phyloP scores from a whole-genome alignment of 30 jellyfish, hydroid and myxozoan species.

The Aurelia aurita complex sp. Pacific region DNA sequence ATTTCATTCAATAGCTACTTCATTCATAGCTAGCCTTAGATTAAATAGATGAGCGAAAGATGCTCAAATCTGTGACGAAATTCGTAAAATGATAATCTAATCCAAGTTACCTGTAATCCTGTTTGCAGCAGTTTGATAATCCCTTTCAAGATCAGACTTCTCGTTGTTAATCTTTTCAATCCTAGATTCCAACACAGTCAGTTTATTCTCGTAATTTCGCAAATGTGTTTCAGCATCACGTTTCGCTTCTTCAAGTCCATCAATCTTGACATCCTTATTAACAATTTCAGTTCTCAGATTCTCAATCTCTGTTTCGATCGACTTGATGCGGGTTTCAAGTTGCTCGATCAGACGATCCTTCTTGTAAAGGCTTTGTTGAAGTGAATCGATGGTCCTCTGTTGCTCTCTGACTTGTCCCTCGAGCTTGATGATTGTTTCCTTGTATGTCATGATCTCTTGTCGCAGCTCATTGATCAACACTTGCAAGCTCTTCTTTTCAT shows the following conservation, averaged over 20 bases:
- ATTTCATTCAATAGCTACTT: too few species aligned
- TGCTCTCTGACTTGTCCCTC: slow-evolving; percentile 93
- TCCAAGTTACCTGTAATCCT: slow-evolving; percentile 30
- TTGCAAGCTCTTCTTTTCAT: slow-evolving; percentile 66
- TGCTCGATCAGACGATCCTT: slow-evolving; percentile 89
- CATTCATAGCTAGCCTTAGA: too few species aligned
- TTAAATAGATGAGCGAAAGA: too few species aligned
- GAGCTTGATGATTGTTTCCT: slow-evolving; percentile 76
- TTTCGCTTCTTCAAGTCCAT: slow-evolving; percentile 84
- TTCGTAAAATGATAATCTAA: too few species aligned
- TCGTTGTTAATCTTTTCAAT: slow-evolving; percentile 83
- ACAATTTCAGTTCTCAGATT: slow-evolving; percentile 78
- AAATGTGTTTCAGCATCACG: slow-evolving; percentile 77
- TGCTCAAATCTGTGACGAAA: too few species aligned
- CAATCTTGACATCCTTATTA: slow-evolving; percentile 82
- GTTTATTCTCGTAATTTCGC: slow-evolving; percentile 60
- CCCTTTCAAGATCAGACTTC: slow-evolving; percentile 81
- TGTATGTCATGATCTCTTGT: slow-evolving; percentile 76
- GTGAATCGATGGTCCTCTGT: slow-evolving; percentile 85
- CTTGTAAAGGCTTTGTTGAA: slow-evolving; percentile 86
- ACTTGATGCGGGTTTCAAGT: slow-evolving; percentile 55
- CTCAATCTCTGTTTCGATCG: slow-evolving; percentile 87
- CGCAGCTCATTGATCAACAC: slow-evolving; percentile 71
- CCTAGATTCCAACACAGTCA: slow-evolving; percentile 71
- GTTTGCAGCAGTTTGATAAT: slow-evolving; percentile 74